Percentiles rank a stretch among this genome's conserved stretches.
phyloP scores from a whole-genome alignment of 1,140 invertebrate species.

The Hypsibius dujardini region DNA sequence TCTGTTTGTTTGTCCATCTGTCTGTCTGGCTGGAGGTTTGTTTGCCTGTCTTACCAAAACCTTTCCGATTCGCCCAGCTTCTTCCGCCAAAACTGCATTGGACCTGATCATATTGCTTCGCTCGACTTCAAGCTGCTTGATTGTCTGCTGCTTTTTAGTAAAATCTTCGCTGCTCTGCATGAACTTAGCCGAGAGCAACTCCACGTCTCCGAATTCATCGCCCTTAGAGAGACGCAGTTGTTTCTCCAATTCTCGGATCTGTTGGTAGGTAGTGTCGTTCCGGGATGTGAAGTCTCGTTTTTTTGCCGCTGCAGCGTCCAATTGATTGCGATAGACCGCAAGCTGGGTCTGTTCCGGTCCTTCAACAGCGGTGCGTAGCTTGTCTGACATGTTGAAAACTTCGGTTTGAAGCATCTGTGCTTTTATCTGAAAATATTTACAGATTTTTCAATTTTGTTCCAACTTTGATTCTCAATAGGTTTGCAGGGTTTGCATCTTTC shows the following conservation, averaged over 20 bases:
- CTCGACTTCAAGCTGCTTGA: background rate
- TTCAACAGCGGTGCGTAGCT: background rate
- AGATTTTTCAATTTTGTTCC: too few species aligned
- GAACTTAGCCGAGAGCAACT: background rate
- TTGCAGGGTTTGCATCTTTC: background rate
- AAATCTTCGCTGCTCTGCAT: background rate
- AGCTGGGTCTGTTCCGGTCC: background rate
- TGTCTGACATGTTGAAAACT: conserved; percentile 14
- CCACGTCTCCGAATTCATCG: background rate
- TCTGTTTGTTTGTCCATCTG: too few species aligned
- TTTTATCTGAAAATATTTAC: background rate
- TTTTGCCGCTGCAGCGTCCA: background rate
- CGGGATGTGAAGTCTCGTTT: background rate
- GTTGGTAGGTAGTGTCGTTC: background rate
- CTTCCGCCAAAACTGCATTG: background rate
- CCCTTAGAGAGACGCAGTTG: background rate
- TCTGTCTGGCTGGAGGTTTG: too few species aligned
- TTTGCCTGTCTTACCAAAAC: conserved; percentile 9
- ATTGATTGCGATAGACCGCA: background rate
- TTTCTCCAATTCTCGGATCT: conserved; percentile 4
- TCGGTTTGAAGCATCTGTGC: conserved; percentile 13
- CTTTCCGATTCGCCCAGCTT: background rate
- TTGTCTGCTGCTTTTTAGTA: background rate
- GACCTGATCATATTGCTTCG: background rate
- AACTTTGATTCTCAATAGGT: too few species aligned